Base-by-base conservation (phyloP, 2,888 invertebrate species). In the Pedicia rivosa region DNA sequence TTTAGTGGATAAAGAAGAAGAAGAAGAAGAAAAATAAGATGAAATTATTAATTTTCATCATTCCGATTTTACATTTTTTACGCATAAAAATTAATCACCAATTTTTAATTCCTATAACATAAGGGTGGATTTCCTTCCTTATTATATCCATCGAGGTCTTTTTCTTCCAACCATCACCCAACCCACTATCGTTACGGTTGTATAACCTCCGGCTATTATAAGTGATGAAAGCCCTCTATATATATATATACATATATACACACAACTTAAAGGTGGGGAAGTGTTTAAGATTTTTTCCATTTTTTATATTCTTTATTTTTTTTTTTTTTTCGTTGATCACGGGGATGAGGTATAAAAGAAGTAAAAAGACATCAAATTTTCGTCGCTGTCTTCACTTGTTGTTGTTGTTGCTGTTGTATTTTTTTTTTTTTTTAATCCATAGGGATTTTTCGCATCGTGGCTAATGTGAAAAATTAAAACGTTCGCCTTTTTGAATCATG, bases 381-480 rank as follows among this genome's bases (percentile, higher is more conserved):
- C n/a, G n/a, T 24, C 24, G 8, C n/a, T 8, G 24, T 24, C 24
- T 10, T n/a, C 24, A 24, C n/a, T 10, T 24, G 10, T 24, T 24
- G 10, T 24, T 24, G 3, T 10, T 24, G 24, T 8, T n/a, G n/a
- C n/a, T n/a, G n/a, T n/a, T n/a, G n/a, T 20, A 6, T 20, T 20
- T 27, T 13, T 6, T 2, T 12, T 7, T 12, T 27, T 12, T 12
- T 13, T 27, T 35, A 35, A 35, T 25, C 25, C 35, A 25, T 25
- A n/a, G 35, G 35, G 35, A 25, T 25, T 35, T 35, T 35, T 26
- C 35, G 35, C 35, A 16, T 35, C 35, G 25, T 25, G 26, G 35
- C 35, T 25, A 35, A 35, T 35, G 35, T 35, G 35, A 35, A 35
- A 35, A 35, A 35, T 35, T 35, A 35, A 35, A 35, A 34, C 19